Evolutionary conservation across 1,140 invertebrate genomes (phyloP), one percentile per base, ranked within the genome.

Genomic region (Papilio aristodemus): DNA sequence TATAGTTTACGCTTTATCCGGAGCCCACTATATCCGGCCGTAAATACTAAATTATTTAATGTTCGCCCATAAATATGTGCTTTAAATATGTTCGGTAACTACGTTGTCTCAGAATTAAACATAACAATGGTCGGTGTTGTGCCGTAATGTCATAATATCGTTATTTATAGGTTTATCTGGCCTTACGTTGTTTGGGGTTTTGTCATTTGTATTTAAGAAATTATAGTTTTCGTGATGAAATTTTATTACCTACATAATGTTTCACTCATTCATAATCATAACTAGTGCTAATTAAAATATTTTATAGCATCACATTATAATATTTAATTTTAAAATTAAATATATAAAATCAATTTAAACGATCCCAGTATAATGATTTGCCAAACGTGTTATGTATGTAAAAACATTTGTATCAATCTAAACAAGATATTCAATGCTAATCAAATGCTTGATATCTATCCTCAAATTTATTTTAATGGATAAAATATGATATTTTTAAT

Each of bases 31-130:
- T 79, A 72, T 72, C 69, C 72, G 69, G 74, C 77, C 76, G 79
- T 89, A 83, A 86, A 87, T 84, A 75, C 76, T 60, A 76, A 74
- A 77, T 73, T 84, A 80, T 87, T 86, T 86, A 79, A 82, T 75
- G 76, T 81, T 72, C 76, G 77, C 74, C 78, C 66, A 80, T 86
- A 87, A 86, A 86, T 81, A 87, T 81, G 79, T 80, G 79, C 80
- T 82, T 82, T 82, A 81, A 86, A 78, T 79, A 82, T 77, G 73
- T 71, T 70, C 75, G 78, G 74, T 76, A 78, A 81, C 78, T 81
- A 68, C 78, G 74, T 75, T 78, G 71, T 79, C 71, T 81, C 79
- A 75, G 81, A 81, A 80, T 81, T 85, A 79, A 79, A 83, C 74
- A 81, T 79, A 75, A 71, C 66, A 70, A 73, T 79, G 78, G 72